These are phyloP conservation scores for Platycnemis pennipes DNA, from an alignment of 2,888 invertebrate species.

Conservation along the genomic window DNA sequence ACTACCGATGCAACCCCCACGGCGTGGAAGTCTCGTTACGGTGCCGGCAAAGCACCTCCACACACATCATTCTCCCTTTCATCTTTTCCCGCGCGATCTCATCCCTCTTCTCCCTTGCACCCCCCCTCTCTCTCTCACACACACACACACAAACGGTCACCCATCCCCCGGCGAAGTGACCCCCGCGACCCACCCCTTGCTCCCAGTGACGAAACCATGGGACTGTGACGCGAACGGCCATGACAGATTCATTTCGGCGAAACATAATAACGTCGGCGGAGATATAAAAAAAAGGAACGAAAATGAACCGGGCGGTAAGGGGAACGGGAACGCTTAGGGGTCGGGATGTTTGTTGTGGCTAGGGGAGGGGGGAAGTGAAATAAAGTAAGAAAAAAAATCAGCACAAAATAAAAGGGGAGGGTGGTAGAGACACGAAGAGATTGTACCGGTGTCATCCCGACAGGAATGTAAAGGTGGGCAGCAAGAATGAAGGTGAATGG, in stretches of 20 bases:
- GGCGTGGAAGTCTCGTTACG: neutral
- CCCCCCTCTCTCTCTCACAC: neutral
- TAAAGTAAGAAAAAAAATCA: neutral
- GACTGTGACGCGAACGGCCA: conserved; percentile 51
- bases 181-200: neutral
- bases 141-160: neutral
- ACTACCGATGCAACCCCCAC: too few species aligned
- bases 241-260: conserved; percentile 65
- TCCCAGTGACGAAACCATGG: conserved; percentile 45
- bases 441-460: conserved; percentile 50
- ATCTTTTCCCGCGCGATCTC: neutral
- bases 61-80: conserved; percentile 19
- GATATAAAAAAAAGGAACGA: conserved; percentile 8
- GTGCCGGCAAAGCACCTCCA: neutral
- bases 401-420: neutral
- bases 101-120: neutral
- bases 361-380: neutral
- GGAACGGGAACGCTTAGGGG: too few species aligned
- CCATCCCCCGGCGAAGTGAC: neutral
- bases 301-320: neutral
- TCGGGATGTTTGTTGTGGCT: too few species aligned
- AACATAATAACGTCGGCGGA: conserved; percentile 62
- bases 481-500: neutral
- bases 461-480: neutral
- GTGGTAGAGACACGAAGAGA: conserved; percentile 22